Evolutionary conservation across 2,888 invertebrate species (phyloP), one percentile per base, ranked within the genome.

Genomic region (Drosophila eohydei): DNA sequence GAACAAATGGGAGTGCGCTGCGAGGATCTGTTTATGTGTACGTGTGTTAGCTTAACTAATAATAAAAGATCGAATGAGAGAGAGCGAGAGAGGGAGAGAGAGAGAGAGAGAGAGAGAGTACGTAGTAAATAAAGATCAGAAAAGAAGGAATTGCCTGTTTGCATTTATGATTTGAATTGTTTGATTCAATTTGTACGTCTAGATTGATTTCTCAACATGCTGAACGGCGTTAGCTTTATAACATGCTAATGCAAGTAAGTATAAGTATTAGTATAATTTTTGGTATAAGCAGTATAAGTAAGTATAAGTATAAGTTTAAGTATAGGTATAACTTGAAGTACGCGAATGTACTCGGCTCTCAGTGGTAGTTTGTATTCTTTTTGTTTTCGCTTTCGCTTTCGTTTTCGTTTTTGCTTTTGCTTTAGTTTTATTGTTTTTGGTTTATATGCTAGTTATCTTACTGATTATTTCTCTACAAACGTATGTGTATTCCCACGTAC

Each of bases 371-470:
- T 30, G 16, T 62, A 32, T 52, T 30, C 48, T 48, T 36, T 54
- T 32, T 5, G 32, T 4, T 26, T 51, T 69, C 36, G 62, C 46
- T 30, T 41, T 32, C 2, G 41, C 12, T 38, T 43, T 48, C 3
- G 16, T 1, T 56, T 50, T 55, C 30, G 28, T 3, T 38, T 71
- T 21, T 21, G 9, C 8, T 34, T 34, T 46, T 12, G 34, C 16
- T 55, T 40, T 55, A 8, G 30, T 11, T 54, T 58, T 41, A 40
- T 54, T 36, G 43, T 34, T 55, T 46, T 43, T 32, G 28, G 14
- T 32, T 66, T 48, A 28, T 66, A 61, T 48, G 60, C 71, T 78
- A 59, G 60, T 63, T 71, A 66, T 28, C 71, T 71, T 78, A 50
- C 34, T 63, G 66, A 71, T 58, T 70, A 60, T 50, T 80, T 34